Base-by-base conservation (phyloP, 2,113 vertebrate genomes). In the Capricornis sumatraensis region DNA sequence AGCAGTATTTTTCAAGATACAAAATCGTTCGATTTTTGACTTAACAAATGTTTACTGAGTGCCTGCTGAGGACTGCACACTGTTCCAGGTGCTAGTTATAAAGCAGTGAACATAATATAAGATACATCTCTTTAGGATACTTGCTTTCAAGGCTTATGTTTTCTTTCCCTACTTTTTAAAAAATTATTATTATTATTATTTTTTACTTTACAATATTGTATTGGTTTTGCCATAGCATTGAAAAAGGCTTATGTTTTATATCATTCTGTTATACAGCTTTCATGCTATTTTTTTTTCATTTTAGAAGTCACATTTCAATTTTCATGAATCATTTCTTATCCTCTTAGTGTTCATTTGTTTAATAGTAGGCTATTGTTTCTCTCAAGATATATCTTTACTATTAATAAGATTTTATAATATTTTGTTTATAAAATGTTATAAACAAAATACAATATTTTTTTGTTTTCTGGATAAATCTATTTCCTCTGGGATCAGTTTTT, bases 91-190 rank as follows among this genome's bases (percentile, higher is more conserved):
- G 25, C 17, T 43, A 16, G 12, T 19, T 14, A 94, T 36, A 45
- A 78, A 82, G 40, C 23, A 82, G 36, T 55, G 40, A 82, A 64
- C 11, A 4, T 33, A 53, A 79, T 8, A 27, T 17, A 88, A 52
- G 33, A 88, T 55, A 7, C 7, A 17, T 25, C 19, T 23, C 23
- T 55, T 45, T 15, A 67, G 23, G 25, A 84, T 12, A 36, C 60
- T 57, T 85, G 60, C 21, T 74, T 85, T 85, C 14, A 33, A 55
- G 57, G n/a, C 6, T 53, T 91, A 40, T 40, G 47, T 28, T 21
- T 23, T 57, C 10, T 8, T 57, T 57, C 1, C 13, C 23, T 57
- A 57, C 55, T 57, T 57, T 0, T 57, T 0, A 23, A 25, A 57
- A 57, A 55, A 7, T 53, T 55, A 55, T 25, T 57, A 57, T 57